Percentiles rank a stretch among this genome's conserved stretches.
These are phyloP conservation scores for Microtus oregoni DNA, from an alignment of 2,113 vertebrate genomes.

Conservation along the genomic window DNA sequence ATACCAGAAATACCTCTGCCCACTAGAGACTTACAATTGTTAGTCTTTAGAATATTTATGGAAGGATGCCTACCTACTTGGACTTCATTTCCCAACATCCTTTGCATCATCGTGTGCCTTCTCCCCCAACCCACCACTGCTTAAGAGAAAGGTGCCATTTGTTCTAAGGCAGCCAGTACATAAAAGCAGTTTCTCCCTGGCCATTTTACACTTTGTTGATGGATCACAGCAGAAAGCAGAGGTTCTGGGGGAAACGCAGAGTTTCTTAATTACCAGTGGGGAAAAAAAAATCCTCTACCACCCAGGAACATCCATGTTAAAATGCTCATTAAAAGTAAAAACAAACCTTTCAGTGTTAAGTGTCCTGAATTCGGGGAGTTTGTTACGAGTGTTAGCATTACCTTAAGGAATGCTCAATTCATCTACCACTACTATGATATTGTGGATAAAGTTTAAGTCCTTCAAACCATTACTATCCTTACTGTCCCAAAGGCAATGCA, in stretches of 20 bases:
- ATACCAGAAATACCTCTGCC: not conserved
- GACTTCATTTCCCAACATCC: not conserved
- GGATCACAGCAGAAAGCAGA: not conserved
- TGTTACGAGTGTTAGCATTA: slow-evolving; percentile 3
- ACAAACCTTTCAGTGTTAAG: not conserved
- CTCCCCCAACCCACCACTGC: not conserved
- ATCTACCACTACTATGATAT: slow-evolving; percentile 3
- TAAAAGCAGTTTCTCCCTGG: not conserved
- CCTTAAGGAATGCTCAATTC: not conserved
- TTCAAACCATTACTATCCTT: not conserved
- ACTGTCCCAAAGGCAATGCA: not conserved
- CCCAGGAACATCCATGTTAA: not conserved
- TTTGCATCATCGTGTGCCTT: not conserved
- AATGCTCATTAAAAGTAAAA: not conserved
- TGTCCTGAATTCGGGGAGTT: not conserved
- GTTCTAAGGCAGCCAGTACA: not conserved
- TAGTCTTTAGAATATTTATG: not conserved
- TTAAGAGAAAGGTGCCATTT: not conserved
- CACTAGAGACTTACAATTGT: not conserved
- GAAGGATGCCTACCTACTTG: not conserved
- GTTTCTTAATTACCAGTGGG: not conserved
- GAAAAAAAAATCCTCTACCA: not conserved
- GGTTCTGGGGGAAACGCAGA: not conserved
- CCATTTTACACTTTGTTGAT: not conserved
- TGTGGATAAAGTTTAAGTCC: not conserved